Conservation (phyloP, 2,888 invertebrate species). For the Griposia aprilina region DNA sequence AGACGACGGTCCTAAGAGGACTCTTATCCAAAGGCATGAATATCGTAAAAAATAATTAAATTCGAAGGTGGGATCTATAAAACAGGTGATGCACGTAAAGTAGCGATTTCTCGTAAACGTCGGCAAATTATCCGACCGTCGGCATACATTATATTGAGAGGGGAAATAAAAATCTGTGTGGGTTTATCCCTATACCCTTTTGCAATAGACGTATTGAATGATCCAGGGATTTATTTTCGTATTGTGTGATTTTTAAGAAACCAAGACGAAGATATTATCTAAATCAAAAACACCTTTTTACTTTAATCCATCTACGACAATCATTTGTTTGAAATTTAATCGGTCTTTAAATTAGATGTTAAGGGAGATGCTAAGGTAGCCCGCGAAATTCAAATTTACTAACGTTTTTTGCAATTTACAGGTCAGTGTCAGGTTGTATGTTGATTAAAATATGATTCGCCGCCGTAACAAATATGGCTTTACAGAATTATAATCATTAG, state of each 20-base stretch:
- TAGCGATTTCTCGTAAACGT: slow-evolving; percentile 59
- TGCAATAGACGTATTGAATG: slow-evolving; percentile 40
- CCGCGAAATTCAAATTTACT: too few species aligned
- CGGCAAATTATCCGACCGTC: slow-evolving; percentile 71
- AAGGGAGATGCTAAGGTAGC: too few species aligned
- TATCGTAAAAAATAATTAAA: slow-evolving; percentile 41
- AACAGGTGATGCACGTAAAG: slow-evolving; percentile 56
- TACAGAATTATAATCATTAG: too few species aligned
- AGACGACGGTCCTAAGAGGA: background rate
- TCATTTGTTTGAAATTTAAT: background rate
- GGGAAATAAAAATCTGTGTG: slow-evolving; percentile 68
- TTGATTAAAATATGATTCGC: too few species aligned
- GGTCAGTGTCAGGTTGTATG: too few species aligned
- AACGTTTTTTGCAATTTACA: too few species aligned
- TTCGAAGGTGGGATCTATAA: slow-evolving; percentile 43
- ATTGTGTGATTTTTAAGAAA: slow-evolving; percentile 2
- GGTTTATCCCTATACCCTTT: slow-evolving; percentile 32
- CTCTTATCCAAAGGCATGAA: slow-evolving; percentile 1
- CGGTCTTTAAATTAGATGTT: background rate
- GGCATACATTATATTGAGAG: slow-evolving; percentile 68
- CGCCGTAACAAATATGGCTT: too few species aligned
- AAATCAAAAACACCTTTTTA: background rate
- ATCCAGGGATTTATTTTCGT: background rate
- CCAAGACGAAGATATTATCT: background rate
- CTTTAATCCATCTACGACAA: background rate